A percentile compares a stretch with the other conserved stretches of the same genome.
Evolutionary conservation across 2,888 invertebrate species (phyloP).

Genomic region (Blastobasis lacticolella): DNA sequence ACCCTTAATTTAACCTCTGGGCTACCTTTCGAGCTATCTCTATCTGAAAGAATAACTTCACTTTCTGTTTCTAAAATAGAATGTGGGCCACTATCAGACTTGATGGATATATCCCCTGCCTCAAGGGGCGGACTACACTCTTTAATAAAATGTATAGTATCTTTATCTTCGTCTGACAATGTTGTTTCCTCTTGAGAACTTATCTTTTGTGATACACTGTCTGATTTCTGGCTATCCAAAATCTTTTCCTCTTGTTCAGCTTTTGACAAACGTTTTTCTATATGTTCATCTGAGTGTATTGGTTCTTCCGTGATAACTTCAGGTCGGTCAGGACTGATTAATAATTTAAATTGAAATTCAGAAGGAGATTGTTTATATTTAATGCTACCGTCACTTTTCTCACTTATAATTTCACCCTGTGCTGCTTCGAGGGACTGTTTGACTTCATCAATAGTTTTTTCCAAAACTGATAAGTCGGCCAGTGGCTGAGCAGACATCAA

Average conservation of each 20-base stretch:
- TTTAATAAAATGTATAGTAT: constrained; percentile 52
- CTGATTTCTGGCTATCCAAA: constrained; percentile 55
- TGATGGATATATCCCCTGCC: constrained; percentile 50
- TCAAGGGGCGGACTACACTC: constrained; percentile 61
- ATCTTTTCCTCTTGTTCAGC: constrained; percentile 33
- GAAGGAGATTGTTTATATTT: constrained; percentile 82
- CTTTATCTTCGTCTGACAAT: constrained; percentile 74
- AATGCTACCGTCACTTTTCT: constrained; percentile 76
- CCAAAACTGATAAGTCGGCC: constrained; percentile 73
- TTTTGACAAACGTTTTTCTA: constrained; percentile 29
- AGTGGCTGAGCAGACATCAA: constrained; percentile 66
- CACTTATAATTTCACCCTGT: constrained; percentile 79
- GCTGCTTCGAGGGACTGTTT: constrained; percentile 81
- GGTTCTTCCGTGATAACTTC: constrained; percentile 76
- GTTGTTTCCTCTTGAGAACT: constrained; percentile 60
- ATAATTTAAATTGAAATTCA: constrained; percentile 81
- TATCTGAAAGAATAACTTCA: constrained; percentile 56
- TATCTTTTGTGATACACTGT: constrained; percentile 47
- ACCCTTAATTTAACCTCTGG: constrained; percentile 61
- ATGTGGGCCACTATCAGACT: constrained; percentile 67
- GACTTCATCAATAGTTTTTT: constrained; percentile 82
- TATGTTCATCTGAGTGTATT: constrained; percentile 57
- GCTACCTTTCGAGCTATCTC: constrained; percentile 62
- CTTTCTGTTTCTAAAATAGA: constrained; percentile 69
- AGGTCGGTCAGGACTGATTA: constrained; percentile 69